Evolutionary conservation across 23 tunicate species (phyloP).

Genomic region (Ascidia mentula): DNA sequence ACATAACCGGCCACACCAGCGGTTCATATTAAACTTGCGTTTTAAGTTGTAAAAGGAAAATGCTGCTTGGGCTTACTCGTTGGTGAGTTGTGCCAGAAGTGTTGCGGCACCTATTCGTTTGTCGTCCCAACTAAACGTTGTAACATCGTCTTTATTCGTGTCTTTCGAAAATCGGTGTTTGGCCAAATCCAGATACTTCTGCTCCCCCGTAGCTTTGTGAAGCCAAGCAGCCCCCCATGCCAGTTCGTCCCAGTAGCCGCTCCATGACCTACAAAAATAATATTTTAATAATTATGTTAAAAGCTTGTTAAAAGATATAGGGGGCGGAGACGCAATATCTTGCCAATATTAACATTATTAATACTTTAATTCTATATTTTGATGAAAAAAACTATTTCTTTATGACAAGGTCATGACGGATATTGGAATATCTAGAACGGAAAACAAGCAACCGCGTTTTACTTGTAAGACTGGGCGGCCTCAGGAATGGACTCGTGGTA

Average conservation of each 20-base stretch:
- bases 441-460: too few relatives aligned
- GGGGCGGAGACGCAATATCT: too few relatives aligned
- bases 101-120: slow-evolving; percentile 73
- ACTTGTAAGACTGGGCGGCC: slow-evolving; percentile 54
- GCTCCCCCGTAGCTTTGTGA: slow-evolving; percentile 58
- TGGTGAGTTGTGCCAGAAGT: slow-evolving; percentile 80
- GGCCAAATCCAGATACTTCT: slow-evolving; percentile 45
- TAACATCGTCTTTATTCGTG: slow-evolving; percentile 17
- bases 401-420: too few relatives aligned
- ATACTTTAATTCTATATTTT: too few relatives aligned
- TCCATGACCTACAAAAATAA: slow-evolving; percentile 37
- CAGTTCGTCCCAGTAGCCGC: slow-evolving; percentile 83
- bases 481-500: slow-evolving; percentile 73
- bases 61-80: slow-evolving; percentile 33
- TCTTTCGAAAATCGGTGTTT: slow-evolving; percentile 28
- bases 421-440: too few relatives aligned
- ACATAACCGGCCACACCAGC: too few relatives aligned
- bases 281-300: too few relatives aligned
- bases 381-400: too few relatives aligned
- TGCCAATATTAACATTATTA: too few relatives aligned
- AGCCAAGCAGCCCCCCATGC: slow-evolving; percentile 97
- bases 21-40: too few relatives aligned
- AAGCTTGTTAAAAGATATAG: too few relatives aligned
- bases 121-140: slow-evolving; percentile 80
- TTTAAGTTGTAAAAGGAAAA: background rate